Conservation (phyloP, 2,888 invertebrate species). For the Zygaena filipendulae region DNA sequence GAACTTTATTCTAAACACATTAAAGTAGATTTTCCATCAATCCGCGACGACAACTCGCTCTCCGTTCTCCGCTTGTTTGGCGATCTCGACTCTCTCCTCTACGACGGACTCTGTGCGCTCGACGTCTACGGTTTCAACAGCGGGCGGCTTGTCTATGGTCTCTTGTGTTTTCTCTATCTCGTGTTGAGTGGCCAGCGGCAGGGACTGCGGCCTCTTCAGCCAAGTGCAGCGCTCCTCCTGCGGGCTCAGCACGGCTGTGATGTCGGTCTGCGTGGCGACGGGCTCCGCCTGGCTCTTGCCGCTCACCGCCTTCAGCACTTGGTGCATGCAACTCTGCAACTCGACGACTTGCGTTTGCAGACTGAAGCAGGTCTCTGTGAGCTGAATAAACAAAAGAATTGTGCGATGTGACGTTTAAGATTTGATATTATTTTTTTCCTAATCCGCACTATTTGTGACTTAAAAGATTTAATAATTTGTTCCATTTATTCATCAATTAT, state of each 20-base stretch:
- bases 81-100: slow-evolving; percentile 27
- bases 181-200: slow-evolving; percentile 37
- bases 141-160: slow-evolving; percentile 32
- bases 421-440: too few species aligned
- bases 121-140: slow-evolving; percentile 35
- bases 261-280: slow-evolving; percentile 82
- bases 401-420: too few species aligned
- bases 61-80: too few species aligned
- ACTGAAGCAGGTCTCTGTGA: slow-evolving; percentile 80
- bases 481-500: too few species aligned
- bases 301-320: slow-evolving; percentile 79
- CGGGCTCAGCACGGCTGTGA: slow-evolving; percentile 81
- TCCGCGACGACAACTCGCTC: slow-evolving; percentile 30
- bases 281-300: slow-evolving; percentile 57
- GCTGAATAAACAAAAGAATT: too few species aligned
- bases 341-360: slow-evolving; percentile 83
- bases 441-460: too few species aligned
- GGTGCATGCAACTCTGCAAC: slow-evolving; percentile 81
- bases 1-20: too few species aligned
- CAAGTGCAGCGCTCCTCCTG: slow-evolving; percentile 63
- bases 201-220: slow-evolving; percentile 47
- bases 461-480: too few species aligned
- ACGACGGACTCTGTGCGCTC: slow-evolving; percentile 51
- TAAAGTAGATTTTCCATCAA: too few species aligned
- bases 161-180: too few species aligned